Evolutionary conservation across 2,113 vertebrate species (phyloP).

Genomic region (Calcarius ornatus): DNA sequence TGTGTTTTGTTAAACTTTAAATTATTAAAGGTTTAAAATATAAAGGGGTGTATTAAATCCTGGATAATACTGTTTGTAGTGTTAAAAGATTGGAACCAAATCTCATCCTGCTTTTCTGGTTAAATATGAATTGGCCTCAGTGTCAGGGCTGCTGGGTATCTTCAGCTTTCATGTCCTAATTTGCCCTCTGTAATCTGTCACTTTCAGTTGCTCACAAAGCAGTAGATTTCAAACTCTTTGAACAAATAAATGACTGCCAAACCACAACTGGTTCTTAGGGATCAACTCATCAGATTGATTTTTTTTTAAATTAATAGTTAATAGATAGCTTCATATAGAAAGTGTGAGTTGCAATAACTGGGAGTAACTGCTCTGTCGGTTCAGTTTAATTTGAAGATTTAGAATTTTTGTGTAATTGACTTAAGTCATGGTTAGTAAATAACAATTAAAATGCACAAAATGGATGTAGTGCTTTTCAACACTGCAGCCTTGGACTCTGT

Average conservation of each 20-base stretch:
- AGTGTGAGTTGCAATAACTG: not conserved
- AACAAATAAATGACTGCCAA: not conserved
- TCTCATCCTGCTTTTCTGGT: not conserved
- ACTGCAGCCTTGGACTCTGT: not conserved
- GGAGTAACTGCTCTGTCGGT: not conserved
- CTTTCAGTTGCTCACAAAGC: not conserved
- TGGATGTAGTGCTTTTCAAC: not conserved
- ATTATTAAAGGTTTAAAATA: not conserved
- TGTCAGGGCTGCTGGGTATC: not conserved
- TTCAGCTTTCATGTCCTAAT: not conserved
- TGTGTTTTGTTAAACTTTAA: not conserved
- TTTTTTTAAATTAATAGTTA: not conserved
- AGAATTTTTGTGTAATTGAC: not conserved
- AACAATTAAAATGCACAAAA: not conserved
- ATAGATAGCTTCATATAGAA: not conserved
- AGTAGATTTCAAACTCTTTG: not conserved
- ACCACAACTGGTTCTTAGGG: not conserved
- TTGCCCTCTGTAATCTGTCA: not conserved
- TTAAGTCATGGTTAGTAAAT: not conserved
- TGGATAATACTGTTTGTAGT: not conserved
- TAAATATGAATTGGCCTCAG: not conserved
- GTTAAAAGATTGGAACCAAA: not conserved
- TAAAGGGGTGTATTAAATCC: not conserved
- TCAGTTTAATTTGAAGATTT: not conserved
- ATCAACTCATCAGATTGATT: not conserved